Percentiles rank a stretch among this genome's conserved stretches.
phyloP scores from a whole-genome alignment of 2,113 vertebrate genomes.

The Chloropsis hardwickii region DNA sequence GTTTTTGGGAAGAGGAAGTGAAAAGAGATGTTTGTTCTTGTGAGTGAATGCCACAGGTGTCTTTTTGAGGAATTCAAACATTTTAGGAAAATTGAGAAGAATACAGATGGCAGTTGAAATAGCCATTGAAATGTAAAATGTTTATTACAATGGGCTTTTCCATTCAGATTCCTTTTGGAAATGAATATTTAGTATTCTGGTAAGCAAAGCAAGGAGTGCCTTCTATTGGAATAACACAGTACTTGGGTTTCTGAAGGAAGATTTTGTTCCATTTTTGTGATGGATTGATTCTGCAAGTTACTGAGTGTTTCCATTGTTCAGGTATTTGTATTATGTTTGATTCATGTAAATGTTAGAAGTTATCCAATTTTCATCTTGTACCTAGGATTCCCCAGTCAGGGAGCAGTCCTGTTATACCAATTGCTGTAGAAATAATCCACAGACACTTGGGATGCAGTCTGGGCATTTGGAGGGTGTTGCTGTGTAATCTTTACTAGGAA shows the following conservation, averaged over 20 bases:
- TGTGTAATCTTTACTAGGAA: not conserved
- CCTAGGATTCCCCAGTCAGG: not conserved
- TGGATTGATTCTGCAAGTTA: not conserved
- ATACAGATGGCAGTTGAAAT: not conserved
- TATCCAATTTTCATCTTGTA: not conserved
- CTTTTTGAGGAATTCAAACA: not conserved
- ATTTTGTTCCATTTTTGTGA: not conserved
- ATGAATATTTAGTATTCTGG: not conserved
- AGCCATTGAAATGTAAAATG: not conserved
- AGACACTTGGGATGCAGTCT: not conserved
- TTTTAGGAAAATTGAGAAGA: not conserved
- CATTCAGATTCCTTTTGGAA: not conserved
- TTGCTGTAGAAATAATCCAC: not conserved
- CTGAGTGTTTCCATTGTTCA: not conserved
- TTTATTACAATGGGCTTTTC: not conserved
- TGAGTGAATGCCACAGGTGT: slow-evolving; percentile 12
- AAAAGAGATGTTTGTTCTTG: not conserved
- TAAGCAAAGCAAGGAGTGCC: not conserved
- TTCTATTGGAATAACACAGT: not conserved
- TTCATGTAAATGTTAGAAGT: not conserved
- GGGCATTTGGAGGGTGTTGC: not conserved
- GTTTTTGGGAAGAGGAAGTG: not conserved
- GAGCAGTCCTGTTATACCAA: not conserved
- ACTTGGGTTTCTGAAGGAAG: not conserved
- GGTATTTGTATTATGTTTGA: not conserved